Percentiles rank a stretch among this genome's conserved stretches.
Conservation (phyloP, 1,140 invertebrate genomes). For the Onthophagus taurus region DNA sequence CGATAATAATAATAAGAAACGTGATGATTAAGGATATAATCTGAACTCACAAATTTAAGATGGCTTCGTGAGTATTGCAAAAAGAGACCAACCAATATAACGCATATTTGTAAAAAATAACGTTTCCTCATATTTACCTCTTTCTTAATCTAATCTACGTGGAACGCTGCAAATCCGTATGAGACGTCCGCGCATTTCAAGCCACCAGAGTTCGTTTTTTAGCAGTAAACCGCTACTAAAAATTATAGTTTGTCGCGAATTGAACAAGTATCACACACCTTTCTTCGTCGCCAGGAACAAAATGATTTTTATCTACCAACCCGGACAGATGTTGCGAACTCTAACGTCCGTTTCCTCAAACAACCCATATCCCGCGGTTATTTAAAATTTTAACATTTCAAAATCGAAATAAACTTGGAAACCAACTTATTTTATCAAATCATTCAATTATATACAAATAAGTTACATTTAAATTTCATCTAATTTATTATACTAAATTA, state of each 20-base stretch:
- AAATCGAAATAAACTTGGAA: neutral
- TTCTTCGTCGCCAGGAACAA: constrained; percentile 12
- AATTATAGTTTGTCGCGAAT: constrained; percentile 5
- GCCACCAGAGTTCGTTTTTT: too few relatives aligned
- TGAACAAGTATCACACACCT: constrained; percentile 11
- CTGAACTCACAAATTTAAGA: too few relatives aligned
- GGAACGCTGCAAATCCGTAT: constrained; percentile 8
- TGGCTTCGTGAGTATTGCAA: too few relatives aligned
- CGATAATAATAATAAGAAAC: too few relatives aligned
- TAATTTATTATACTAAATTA: neutral
- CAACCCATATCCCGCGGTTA: neutral
- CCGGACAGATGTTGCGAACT: constrained; percentile 3
- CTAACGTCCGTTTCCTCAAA: constrained; percentile 5
- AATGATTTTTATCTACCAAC: constrained; percentile 9
- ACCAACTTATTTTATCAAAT: neutral
- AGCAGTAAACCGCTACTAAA: too few relatives aligned
- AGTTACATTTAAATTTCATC: neutral
- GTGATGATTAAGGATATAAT: too few relatives aligned
- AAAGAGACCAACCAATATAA: too few relatives aligned
- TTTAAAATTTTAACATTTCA: neutral
- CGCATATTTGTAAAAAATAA: too few relatives aligned
- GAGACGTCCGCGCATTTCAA: constrained; percentile 9
- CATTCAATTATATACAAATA: neutral
- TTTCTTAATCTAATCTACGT: constrained; percentile 5
- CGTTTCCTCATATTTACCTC: constrained; percentile 12